phyloP scores from a whole-genome alignment of 2,797 vertebrate genomes.

The Otolemur crassicaudatus region DNA sequence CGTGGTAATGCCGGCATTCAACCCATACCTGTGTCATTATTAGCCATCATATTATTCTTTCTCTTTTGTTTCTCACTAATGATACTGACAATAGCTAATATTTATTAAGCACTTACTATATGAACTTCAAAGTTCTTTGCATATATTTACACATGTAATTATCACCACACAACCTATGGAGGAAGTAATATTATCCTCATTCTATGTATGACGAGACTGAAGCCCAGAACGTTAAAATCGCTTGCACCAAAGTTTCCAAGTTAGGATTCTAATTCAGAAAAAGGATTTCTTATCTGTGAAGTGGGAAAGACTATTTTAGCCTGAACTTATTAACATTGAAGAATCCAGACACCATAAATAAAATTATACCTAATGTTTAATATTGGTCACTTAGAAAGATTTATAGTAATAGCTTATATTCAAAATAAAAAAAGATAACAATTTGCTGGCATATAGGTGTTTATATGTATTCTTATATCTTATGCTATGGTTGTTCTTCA shows the following conservation, averaged over 20 bases:
- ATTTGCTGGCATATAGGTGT: background rate
- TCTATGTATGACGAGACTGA: background rate
- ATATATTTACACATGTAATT: background rate
- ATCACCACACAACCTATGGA: background rate
- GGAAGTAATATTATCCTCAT: background rate
- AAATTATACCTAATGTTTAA: background rate
- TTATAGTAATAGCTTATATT: constrained; percentile 30
- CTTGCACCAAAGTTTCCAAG: background rate
- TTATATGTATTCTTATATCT: background rate
- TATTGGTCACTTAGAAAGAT: background rate
- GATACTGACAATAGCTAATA: background rate
- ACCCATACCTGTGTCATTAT: background rate
- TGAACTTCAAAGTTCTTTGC: background rate
- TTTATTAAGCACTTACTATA: background rate
- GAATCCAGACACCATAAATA: background rate
- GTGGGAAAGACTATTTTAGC: constrained; percentile 1
- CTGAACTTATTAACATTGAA: constrained; percentile 14
- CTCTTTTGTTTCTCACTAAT: background rate
- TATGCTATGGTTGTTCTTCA: background rate
- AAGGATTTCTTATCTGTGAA: background rate
- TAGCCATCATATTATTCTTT: background rate
- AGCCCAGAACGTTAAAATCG: background rate
- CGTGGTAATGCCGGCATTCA: background rate
- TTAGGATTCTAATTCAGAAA: background rate
- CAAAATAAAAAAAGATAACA: background rate